A percentile compares a stretch with the other conserved stretches of the same genome.
Evolutionary conservation across 2,888 invertebrate genomes (phyloP).

Genomic region (Cryptus armator): DNA sequence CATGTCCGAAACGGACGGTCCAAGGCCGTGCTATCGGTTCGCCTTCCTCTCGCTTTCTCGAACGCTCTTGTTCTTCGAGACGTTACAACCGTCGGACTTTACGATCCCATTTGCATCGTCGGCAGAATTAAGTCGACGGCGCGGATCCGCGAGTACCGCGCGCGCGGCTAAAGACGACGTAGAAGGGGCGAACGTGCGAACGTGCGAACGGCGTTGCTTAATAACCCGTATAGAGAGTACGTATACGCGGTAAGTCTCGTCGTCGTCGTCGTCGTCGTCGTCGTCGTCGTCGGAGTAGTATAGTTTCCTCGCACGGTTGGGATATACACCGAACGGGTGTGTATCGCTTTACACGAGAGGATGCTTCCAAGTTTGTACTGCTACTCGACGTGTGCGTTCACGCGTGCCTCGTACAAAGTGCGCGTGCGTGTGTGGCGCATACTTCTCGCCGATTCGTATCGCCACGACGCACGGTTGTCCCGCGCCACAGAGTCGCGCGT

Average conservation of each 20-base stretch:
- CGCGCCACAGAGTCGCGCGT: conserved; percentile 3
- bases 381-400: conserved; percentile 51
- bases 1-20: conserved; percentile 78
- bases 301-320: conserved; percentile 1
- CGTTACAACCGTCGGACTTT: conserved; percentile 48
- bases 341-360: conserved; percentile 42
- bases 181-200: conserved; percentile 64
- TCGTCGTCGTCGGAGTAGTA: conserved; percentile 22
- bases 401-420: conserved; percentile 54
- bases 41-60: conserved; percentile 57
- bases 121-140: neutral
- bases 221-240: conserved; percentile 76
- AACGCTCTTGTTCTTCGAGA: conserved; percentile 52
- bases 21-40: conserved; percentile 76
- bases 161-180: conserved; percentile 33
- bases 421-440: conserved; percentile 42
- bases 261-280: conserved; percentile 34
- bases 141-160: conserved; percentile 25
- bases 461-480: neutral
- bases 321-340: conserved; percentile 7
- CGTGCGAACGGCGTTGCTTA: conserved; percentile 81
- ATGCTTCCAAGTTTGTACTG: conserved; percentile 15
- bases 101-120: conserved; percentile 54
- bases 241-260: conserved; percentile 30
- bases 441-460: conserved; percentile 9